Conservation (phyloP, 2,888 invertebrate species). For the Lordiphosa fenestrarum region DNA sequence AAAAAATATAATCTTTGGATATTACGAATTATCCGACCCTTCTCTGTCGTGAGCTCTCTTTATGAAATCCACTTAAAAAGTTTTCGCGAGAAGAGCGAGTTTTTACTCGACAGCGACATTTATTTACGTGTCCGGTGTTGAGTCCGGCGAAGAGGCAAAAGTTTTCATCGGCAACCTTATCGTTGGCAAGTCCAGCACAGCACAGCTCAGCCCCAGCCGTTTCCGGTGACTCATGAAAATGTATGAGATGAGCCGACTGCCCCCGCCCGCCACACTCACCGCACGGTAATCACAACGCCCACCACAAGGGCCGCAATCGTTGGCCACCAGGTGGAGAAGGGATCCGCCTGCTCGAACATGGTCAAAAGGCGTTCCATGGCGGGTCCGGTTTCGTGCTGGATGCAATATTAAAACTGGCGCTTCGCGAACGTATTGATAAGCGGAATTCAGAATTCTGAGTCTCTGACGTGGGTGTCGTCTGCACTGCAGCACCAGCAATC, state of each 20-base stretch:
- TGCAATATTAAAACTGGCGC: slow-evolving; percentile 9
- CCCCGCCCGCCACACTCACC: slow-evolving; percentile 76
- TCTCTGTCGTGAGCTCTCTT: slow-evolving; percentile 24
- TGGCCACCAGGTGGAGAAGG: slow-evolving; percentile 82
- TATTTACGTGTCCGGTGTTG: slow-evolving; percentile 57
- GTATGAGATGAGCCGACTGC: slow-evolving; percentile 23
- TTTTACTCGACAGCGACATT: slow-evolving; percentile 53
- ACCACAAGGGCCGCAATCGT: slow-evolving; percentile 81
- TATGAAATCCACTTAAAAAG: slow-evolving; percentile 70
- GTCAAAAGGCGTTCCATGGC: slow-evolving; percentile 77
- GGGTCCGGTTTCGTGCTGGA: slow-evolving; percentile 13
- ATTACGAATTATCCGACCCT: slow-evolving; percentile 59
- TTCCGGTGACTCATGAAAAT: slow-evolving; percentile 48
- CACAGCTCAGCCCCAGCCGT: slow-evolving; percentile 22
- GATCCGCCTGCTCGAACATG: slow-evolving; percentile 79
- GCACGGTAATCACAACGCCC: slow-evolving; percentile 81
- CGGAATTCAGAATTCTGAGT: slow-evolving; percentile 20
- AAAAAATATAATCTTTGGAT: slow-evolving; percentile 62
- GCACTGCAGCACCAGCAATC: slow-evolving; percentile 42
- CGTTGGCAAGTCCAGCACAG: neutral
- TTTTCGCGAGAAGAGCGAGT: slow-evolving; percentile 50
- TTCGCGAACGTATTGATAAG: slow-evolving; percentile 38
- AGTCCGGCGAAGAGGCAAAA: slow-evolving; percentile 35
- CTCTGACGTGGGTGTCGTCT: slow-evolving; percentile 21
- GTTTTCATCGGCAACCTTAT: slow-evolving; percentile 37